A percentile compares a stretch with the other conserved stretches of the same genome.
phyloP scores from a whole-genome alignment of 2,113 vertebrate species.

The Rhinichthys klamathensis region DNA sequence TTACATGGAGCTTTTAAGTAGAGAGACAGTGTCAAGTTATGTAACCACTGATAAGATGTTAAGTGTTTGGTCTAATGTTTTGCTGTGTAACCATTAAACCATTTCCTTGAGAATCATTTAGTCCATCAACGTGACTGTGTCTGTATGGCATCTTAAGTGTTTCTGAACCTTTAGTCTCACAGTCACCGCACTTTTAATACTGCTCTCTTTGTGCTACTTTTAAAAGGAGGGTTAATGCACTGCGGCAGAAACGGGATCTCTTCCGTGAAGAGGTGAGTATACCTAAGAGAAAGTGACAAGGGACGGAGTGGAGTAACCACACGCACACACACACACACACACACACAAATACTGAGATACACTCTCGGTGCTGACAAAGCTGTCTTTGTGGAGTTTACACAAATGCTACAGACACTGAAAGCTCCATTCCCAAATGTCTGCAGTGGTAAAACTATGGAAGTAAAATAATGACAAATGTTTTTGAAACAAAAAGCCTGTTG shows the following conservation, averaged over 20 bases:
- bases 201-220: constrained; percentile 84
- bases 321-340: constrained; percentile 65
- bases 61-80: constrained; percentile 40
- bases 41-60: constrained; percentile 28
- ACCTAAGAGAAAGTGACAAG: constrained; percentile 79
- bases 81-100: constrained; percentile 27
- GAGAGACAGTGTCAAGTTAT: constrained; percentile 8
- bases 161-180: constrained; percentile 52
- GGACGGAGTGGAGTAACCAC: constrained; percentile 61
- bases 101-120: constrained; percentile 35
- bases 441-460: constrained; percentile 39
- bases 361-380: constrained; percentile 64
- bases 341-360: constrained; percentile 36
- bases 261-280: constrained; percentile 94
- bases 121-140: constrained; percentile 45
- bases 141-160: constrained; percentile 51
- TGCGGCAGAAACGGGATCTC: constrained; percentile 96
- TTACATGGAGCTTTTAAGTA: not conserved
- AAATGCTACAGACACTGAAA: constrained; percentile 55
- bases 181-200: constrained; percentile 77
- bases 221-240: constrained; percentile 93
- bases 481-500: too few relatives aligned
- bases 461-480: too few relatives aligned
- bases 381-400: constrained; percentile 64
- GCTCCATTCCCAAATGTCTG: constrained; percentile 42